Conservation (phyloP, 1,140 invertebrate species). For the Lerema accius region DNA sequence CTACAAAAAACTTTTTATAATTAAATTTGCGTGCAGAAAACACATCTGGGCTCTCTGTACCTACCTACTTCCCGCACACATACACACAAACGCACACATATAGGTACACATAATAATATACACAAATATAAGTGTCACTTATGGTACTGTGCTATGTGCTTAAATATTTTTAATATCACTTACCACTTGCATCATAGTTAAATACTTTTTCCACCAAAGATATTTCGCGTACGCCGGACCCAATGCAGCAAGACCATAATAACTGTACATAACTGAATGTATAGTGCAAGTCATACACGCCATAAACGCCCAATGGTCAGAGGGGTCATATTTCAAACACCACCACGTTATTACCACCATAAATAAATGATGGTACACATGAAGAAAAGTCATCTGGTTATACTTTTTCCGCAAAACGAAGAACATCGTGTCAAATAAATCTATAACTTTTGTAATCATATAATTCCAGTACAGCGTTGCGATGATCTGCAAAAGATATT, state of each 20-base stretch:
- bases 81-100: too few species aligned
- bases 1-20: too few species aligned
- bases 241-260: conserved; percentile 94
- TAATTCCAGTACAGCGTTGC: conserved; percentile 53
- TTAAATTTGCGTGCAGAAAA: too few species aligned
- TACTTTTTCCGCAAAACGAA: conserved; percentile 95
- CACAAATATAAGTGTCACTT: too few species aligned
- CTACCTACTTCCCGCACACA: too few species aligned
- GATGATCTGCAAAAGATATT: conserved; percentile 48
- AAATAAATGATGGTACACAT: conserved; percentile 96
- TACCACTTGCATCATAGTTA: conserved; percentile 94
- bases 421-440: conserved; percentile 90
- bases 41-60: too few species aligned
- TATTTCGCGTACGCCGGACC: conserved; percentile 93
- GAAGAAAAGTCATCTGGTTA: conserved; percentile 93
- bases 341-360: conserved; percentile 97
- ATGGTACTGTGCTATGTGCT: too few species aligned
- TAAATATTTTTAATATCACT: too few species aligned
- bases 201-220: conserved; percentile 97
- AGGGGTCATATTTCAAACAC: conserved; percentile 77
- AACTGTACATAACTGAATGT: conserved; percentile 95
- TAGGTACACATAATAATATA: too few species aligned
- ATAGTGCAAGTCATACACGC: conserved; percentile 96
- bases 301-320: conserved; percentile 90
- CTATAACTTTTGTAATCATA: conserved; percentile 47